These are phyloP conservation scores for Athetis lepigone DNA, from an alignment of 2,888 invertebrate genomes.

Conservation along the genomic window DNA sequence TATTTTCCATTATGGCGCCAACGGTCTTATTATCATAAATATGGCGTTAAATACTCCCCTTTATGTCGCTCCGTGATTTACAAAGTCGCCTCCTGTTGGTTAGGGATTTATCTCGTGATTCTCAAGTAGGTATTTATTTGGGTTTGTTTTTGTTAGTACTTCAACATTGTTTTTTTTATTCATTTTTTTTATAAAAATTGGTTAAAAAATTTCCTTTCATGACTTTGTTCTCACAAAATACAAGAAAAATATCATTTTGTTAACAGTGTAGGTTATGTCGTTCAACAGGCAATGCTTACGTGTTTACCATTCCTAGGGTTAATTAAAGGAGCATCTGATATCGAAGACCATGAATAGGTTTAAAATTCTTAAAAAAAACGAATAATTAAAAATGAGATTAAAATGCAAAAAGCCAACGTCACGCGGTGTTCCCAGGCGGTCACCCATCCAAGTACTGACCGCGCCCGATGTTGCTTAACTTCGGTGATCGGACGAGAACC, in stretches of 20 bases:
- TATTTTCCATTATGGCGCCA: conserved; percentile 88
- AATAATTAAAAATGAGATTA: background rate
- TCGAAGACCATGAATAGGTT: background rate
- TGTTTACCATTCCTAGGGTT: background rate
- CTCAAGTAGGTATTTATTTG: conserved; percentile 34
- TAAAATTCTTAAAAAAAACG: background rate
- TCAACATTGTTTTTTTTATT: background rate
- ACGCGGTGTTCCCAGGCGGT: conserved; percentile 86
- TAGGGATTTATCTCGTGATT: conserved; percentile 58
- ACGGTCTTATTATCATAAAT: conserved; percentile 90
- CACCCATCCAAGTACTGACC: conserved; percentile 88
- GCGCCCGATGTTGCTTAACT: conserved; percentile 86
- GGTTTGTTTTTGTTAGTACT: conserved; percentile 6
- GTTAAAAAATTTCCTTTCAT: too few relatives aligned
- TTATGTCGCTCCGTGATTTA: conserved; percentile 87
- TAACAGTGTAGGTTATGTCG: too few relatives aligned
- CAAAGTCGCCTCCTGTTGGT: conserved; percentile 74
- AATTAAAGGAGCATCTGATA: background rate
- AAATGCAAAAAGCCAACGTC: conserved; percentile 70
- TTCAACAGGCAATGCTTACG: background rate
- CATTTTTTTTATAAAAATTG: background rate
- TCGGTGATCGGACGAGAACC: conserved; percentile 88
- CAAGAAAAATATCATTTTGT: too few relatives aligned
- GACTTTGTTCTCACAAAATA: too few relatives aligned
- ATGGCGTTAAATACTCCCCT: conserved; percentile 87